Conservation (phyloP, 2,113 vertebrate genomes). For the Gymnarchus niloticus region DNA sequence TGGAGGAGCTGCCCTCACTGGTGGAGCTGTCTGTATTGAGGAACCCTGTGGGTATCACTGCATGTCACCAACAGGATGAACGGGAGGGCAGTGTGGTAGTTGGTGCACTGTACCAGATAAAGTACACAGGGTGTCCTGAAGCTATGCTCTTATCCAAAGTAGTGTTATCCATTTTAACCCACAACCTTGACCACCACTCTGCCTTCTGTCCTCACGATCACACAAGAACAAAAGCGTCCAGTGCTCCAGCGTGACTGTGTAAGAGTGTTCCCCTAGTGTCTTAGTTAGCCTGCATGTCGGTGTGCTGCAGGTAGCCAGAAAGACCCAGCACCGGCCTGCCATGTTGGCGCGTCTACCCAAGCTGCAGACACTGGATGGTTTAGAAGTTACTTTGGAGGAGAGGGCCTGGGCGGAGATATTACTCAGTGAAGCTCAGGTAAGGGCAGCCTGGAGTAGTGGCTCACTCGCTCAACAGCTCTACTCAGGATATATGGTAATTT, state of each 20-base stretch:
- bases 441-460: not conserved
- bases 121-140: not conserved
- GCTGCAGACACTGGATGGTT: slow-evolving; percentile 74
- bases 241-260: not conserved
- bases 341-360: slow-evolving; percentile 63
- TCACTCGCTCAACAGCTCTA: not conserved
- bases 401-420: slow-evolving; percentile 66
- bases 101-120: not conserved
- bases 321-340: slow-evolving; percentile 60
- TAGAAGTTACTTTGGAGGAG: slow-evolving; percentile 66
- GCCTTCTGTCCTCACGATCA: not conserved
- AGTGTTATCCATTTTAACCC: not conserved
- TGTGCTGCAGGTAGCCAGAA: slow-evolving; percentile 60
- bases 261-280: not conserved
- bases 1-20: slow-evolving; percentile 67
- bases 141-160: not conserved
- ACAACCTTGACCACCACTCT: not conserved
- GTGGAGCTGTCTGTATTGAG: slow-evolving; percentile 71
- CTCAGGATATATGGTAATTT: not conserved
- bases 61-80: not conserved
- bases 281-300: slow-evolving; percentile 5
- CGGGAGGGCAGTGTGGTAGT: not conserved
- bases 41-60: slow-evolving; percentile 71
- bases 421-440: slow-evolving; percentile 60
- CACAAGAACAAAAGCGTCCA: not conserved